These are phyloP conservation scores for Argyrosomus regius DNA, from an alignment of 2,797 vertebrate species.

Conservation along the genomic window DNA sequence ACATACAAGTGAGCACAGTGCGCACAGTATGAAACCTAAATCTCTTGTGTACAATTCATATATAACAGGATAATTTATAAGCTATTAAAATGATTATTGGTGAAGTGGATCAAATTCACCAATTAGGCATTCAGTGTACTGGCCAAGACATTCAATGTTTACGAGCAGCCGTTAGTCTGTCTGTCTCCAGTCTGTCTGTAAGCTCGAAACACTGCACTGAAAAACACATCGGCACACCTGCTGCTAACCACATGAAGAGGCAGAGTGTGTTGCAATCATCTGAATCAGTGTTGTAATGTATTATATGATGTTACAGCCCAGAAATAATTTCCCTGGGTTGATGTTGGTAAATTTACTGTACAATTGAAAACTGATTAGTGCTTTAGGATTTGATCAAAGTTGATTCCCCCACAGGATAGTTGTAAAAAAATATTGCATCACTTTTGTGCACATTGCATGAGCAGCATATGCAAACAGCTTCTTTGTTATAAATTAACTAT, in stretches of 20 bases:
- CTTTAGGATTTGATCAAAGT: neutral
- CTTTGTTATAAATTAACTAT: conserved; percentile 12
- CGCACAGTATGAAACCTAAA: conserved; percentile 46
- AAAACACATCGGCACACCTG: conserved; percentile 69
- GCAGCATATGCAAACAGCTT: neutral
- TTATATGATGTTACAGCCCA: conserved; percentile 27
- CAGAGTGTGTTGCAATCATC: conserved; percentile 42
- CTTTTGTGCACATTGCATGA: neutral
- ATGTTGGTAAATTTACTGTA: conserved; percentile 22
- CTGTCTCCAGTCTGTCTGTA: conserved; percentile 72
- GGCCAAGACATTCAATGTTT: conserved; percentile 59
- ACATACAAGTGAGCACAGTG: neutral
- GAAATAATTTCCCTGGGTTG: conserved; percentile 30
- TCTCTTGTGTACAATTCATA: conserved; percentile 62
- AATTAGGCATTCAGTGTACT: conserved; percentile 55
- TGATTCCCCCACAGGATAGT: neutral
- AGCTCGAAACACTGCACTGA: conserved; percentile 50
- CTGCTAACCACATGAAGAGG: conserved; percentile 47
- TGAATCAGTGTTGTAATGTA: conserved; percentile 36
- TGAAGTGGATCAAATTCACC: conserved; percentile 70
- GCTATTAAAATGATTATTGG: conserved; percentile 69
- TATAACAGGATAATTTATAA: conserved; percentile 62
- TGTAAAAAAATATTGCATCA: conserved; percentile 5
- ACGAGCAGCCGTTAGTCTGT: conserved; percentile 60
- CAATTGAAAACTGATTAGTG: conserved; percentile 9